A percentile compares a stretch with the other conserved stretches of the same genome.
These are phyloP conservation scores for Mustela nigripes DNA, from an alignment of 2,113 vertebrate species.

Conservation along the genomic window DNA sequence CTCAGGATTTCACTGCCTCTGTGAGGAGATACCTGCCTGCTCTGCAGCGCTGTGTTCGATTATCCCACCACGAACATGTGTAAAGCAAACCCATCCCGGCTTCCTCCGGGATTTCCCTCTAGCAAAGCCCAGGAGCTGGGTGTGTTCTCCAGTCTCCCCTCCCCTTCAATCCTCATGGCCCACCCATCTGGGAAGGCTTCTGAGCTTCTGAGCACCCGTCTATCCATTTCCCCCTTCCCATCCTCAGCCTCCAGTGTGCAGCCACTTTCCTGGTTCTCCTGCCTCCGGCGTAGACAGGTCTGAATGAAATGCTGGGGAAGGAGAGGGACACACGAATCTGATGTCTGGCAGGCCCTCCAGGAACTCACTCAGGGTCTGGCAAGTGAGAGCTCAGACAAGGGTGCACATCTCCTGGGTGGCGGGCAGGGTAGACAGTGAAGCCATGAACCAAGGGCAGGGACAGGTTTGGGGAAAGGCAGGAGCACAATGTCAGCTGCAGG, in stretches of 20 bases:
- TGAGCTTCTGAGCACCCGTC: background rate
- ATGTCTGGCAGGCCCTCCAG: background rate
- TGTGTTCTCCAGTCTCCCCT: background rate
- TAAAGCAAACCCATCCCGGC: background rate
- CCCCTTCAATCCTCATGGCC: rapidly evolving
- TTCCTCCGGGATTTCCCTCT: background rate
- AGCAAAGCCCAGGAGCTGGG: background rate
- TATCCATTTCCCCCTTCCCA: too few species aligned
- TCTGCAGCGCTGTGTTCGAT: background rate
- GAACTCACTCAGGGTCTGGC: rapidly evolving
- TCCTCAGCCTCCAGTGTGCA: rapidly evolving
- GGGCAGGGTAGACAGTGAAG: background rate
- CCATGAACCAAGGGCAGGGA: background rate
- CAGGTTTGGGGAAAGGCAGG: background rate
- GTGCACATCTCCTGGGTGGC: background rate
- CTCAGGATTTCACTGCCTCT: background rate
- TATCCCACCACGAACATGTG: rapidly evolving
- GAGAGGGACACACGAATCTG: background rate
- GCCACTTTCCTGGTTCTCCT: too few species aligned
- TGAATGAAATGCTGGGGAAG: background rate
- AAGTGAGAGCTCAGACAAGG: background rate
- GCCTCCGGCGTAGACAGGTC: background rate
- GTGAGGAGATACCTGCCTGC: background rate
- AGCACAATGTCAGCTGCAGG: background rate
- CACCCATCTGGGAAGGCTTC: background rate